Evolutionary conservation across 2,888 invertebrate genomes (phyloP), one percentile per base, ranked within the genome.

Genomic region (Dryocosmus kuriphilus): DNA sequence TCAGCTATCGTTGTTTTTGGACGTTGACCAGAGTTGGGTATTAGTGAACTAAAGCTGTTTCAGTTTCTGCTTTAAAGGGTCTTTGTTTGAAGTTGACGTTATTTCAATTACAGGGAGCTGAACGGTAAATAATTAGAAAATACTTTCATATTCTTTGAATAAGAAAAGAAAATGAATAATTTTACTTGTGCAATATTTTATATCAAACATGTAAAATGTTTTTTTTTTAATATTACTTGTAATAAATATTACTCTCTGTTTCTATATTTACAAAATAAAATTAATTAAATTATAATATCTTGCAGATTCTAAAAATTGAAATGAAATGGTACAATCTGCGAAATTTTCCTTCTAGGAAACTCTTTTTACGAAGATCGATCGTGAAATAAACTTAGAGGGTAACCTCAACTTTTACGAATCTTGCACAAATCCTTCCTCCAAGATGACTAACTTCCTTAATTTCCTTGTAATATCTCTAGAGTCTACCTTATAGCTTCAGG

Each of bases 381-480:
- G 6, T 4, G 19, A n/a, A 51, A 19, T 6, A 51, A 51, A 51
- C 7, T 19, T 19, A 51, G 6, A 46, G 3, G n/a, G 51, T 32
- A 5, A 32, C 19, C 32, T 62, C n/a, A 62, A 22, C 19, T 32
- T 35, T 62, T 2, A n/a, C 11, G 14, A 38, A 78, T 74, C 32
- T 24, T 57, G 67, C 19, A 46, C 24, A 19, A 75, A 57, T 73
- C 71, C 46, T 62, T 6, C 8, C 16, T 65, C 16, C 32, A 16
- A 46, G 51, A 73, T 76, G 55, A 76, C 46, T 75, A 73, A 76
- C 51, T 78, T 78, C 62, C 55, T 61, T 73, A 32, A 78, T 78
- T 76, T 76, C 30, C 73, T 46, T 32, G 62, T n/a, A 35, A 35
- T 55, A 62, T 46, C 61, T 61, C 9, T 22, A 41, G 14, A 35